Evolutionary conservation across 2,113 vertebrate species (phyloP), one percentile per base, ranked within the genome.

Genomic region (Otolemur garnettii): DNA sequence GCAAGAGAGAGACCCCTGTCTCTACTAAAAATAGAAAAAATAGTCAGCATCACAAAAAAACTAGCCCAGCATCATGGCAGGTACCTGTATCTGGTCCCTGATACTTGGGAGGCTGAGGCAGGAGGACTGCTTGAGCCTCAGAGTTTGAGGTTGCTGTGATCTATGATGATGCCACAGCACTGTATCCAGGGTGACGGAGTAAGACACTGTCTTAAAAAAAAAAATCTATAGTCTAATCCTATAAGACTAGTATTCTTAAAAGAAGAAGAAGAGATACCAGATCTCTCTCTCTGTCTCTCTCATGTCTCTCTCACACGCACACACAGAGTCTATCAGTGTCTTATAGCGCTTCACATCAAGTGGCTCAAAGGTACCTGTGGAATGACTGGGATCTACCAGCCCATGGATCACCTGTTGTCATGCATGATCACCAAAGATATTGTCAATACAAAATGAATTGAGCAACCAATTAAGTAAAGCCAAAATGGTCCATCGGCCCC

Each of bases 241-340:
- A 45, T 0, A 35, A 30, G 17, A 86, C 0, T 78, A 7, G 12
- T 35, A 26, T 55, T 18, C 64, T 93, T 59, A 38, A 84, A 64
- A 59, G 24, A 92, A 79, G 17, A 68, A 35, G 38, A 81, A 72
- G 8, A 57, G 14, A 71, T 3, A 59, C 13, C 19, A 94, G 35
- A 79, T 26, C 55, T 74, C 30, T 24, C 13, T 62, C 77, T 79
- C 30, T 50, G 0, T 87, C 50, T 26, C 28, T 26, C 7, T 28
- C 18, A n/a, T n/a, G n/a, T 7, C 21, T 17, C 18, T 0, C 8
- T 33, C 24, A 2, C 28, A 26, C 7, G 19, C 18, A 11, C 21
- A 17, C 18, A 0, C 8, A n/a, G 24, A 2, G 2, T 79, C 50
- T 79, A 22, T 50, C 0, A 22, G 24, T 79, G 50, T 19, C n/a